Conservation (phyloP, 2,113 vertebrate genomes). For the Rana temporaria region DNA sequence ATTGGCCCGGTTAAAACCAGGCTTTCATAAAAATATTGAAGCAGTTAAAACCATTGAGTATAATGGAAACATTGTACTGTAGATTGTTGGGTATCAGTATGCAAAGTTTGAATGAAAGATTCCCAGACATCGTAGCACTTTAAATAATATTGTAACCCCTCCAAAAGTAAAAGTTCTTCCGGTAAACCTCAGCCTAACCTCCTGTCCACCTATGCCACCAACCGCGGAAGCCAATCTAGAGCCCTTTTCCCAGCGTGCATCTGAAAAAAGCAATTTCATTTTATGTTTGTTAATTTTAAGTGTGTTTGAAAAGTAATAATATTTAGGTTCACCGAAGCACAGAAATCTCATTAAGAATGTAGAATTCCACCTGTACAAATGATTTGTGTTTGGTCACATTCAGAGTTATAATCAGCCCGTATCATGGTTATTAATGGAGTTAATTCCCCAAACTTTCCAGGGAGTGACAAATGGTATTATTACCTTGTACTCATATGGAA, state of each 20-base stretch:
- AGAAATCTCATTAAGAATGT: constrained; percentile 37
- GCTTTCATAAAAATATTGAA: too few species aligned
- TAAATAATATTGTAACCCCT: too few species aligned
- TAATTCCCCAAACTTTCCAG: not conserved
- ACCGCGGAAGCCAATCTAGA: not conserved
- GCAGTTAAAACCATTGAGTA: too few species aligned
- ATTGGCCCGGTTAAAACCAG: too few species aligned
- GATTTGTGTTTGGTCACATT: constrained; percentile 25
- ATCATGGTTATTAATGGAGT: not conserved
- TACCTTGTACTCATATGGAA: too few species aligned
- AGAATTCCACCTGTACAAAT: not conserved
- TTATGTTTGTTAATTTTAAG: constrained; percentile 28
- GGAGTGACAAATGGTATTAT: too few species aligned
- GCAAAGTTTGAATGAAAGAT: too few species aligned
- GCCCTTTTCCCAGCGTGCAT: not conserved
- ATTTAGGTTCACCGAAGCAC: constrained; percentile 31
- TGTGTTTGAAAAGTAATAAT: constrained; percentile 21
- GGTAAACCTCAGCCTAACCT: not conserved
- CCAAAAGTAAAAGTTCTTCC: not conserved
- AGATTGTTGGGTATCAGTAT: too few species aligned
- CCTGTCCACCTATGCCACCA: too few species aligned
- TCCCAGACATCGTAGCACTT: too few species aligned
- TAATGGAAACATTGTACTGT: too few species aligned
- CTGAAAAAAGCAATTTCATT: constrained; percentile 36
- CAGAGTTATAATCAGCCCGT: not conserved